Evolutionary conservation across 2,113 vertebrate species (phyloP), one percentile per base, ranked within the genome.

Genomic region (Sardina pilchardus): DNA sequence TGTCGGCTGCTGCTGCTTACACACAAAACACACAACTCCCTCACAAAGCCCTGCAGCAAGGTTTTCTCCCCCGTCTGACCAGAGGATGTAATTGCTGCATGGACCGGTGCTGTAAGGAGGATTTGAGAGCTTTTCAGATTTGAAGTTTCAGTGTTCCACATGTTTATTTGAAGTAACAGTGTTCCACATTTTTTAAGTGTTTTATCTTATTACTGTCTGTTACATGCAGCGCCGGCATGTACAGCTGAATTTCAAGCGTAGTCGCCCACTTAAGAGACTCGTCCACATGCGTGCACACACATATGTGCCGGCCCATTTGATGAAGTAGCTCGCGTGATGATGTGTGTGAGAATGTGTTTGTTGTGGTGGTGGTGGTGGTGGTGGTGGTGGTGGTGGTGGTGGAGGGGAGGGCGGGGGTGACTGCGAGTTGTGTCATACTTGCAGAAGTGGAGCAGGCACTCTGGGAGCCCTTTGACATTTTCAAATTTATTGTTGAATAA

Each of bases 401-500:
- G 8, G 1, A 9, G 7, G n/a, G 12, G 26, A n/a, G 81, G 12
- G 26, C 8, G 81, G 48, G 84, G 16, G 34, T 30, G 47, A 50
- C 48, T 50, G 53, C 53, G 6, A 45, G 43, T 39, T 36, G 84
- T 81, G 85, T 86, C 17, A 30, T 12, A 16, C 71, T 36, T 89
- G 84, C 89, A 93, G 88, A 89, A 89, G 86, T 63, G 48, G 53
- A 90, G 89, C 88, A 81, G 84, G 84, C 88, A 88, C 90, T 85
- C 86, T 89, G 91, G 86, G 93, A 90, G 89, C 10, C 71, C 90
- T 86, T 90, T 92, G 94, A 92, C 93, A 93, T 95, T 93, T 93
- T 89, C 91, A 94, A 94, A 93, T 95, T 91, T 93, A 94, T 94
- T 83, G 92, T 92, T 93, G 91, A 94, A 95, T 95, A 95, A 95